phyloP scores from a whole-genome alignment of 2,888 invertebrate genomes.

The Criorhina ranunculi region DNA sequence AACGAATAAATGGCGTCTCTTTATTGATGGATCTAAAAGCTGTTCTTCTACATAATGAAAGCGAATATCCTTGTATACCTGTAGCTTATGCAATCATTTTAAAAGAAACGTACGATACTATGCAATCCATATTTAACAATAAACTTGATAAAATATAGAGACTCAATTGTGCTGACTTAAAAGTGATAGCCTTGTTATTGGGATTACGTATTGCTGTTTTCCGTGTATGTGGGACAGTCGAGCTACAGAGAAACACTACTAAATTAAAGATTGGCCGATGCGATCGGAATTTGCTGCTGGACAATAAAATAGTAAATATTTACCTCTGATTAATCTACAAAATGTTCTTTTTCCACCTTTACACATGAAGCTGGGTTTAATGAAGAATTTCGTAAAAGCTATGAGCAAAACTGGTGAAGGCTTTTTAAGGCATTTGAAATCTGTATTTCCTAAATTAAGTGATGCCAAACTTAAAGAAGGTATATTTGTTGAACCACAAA shows the following conservation, averaged over 20 bases:
- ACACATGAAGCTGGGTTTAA: not conserved
- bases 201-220: no score
- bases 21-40: constrained; percentile 1
- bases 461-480: not conserved
- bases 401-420: not conserved
- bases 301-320: not conserved
- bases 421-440: not conserved
- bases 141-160: not conserved
- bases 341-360: constrained; percentile 1
- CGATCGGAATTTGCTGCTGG: no score
- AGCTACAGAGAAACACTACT: constrained; percentile 1
- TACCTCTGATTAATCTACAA: not conserved
- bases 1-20: not conserved
- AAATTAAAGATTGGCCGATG: constrained; percentile 4
- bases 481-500: not conserved
- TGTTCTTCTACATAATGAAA: not conserved
- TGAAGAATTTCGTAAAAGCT: not conserved
- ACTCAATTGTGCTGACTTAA: no score
- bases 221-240: no score
- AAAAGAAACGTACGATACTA: constrained; percentile 5
- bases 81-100: not conserved
- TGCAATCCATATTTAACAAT: not conserved
- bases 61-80: not conserved
- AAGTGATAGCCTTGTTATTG: no score
- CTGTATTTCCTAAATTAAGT: not conserved